A percentile compares a stretch with the other conserved stretches of the same genome.
Evolutionary conservation across 1,140 invertebrate species (phyloP).

Genomic region (Samia ricini): DNA sequence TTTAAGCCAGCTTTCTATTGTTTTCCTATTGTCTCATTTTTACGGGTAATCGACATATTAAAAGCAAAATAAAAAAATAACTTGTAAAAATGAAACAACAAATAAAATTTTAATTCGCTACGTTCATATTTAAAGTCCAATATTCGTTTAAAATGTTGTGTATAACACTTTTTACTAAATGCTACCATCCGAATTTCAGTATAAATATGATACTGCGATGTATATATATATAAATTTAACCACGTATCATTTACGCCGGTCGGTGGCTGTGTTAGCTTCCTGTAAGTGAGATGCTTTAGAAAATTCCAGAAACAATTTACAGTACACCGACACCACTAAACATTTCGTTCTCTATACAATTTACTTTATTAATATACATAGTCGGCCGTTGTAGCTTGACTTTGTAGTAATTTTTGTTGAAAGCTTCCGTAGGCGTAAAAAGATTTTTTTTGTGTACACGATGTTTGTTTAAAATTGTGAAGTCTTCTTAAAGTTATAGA

Average conservation of each 20-base stretch:
- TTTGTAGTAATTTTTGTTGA: not conserved
- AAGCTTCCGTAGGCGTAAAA: not conserved
- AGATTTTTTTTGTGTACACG: not conserved
- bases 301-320: constrained; percentile 35
- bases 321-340: constrained; percentile 33
- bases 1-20: no score
- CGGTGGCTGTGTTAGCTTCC: constrained; percentile 30
- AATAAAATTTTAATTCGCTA: no score
- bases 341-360: constrained; percentile 26
- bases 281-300: constrained; percentile 22
- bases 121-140: no score
- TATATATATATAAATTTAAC: not conserved
- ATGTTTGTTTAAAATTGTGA: no score
- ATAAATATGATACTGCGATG: no score
- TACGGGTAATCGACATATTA: no score
- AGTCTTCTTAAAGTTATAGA: no score
- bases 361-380: not conserved
- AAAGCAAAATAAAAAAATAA: no score
- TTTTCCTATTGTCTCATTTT: no score
- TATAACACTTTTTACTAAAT: not conserved
- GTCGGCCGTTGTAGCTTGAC: no score
- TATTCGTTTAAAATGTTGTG: not conserved
- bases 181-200: not conserved
- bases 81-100: no score
- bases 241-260: not conserved